These are phyloP conservation scores for Echinops telfairi DNA, from an alignment of 2,113 vertebrate species.

Conservation along the genomic window DNA sequence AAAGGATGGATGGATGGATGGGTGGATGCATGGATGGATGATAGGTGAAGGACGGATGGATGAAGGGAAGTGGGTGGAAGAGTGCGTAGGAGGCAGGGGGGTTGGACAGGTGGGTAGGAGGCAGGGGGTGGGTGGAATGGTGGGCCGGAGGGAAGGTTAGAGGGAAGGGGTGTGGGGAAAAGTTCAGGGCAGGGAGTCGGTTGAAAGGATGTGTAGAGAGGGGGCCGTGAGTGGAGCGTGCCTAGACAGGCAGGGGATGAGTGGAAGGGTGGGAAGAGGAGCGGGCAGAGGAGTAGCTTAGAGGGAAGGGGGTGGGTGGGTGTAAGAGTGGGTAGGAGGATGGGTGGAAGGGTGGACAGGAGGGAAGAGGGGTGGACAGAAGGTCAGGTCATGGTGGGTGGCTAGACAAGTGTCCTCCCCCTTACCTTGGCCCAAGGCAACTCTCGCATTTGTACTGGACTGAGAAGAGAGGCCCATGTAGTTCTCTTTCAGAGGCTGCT, in stretches of 20 bases:
- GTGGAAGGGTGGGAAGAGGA: no score
- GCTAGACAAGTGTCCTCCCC: not conserved
- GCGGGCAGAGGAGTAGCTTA: not conserved
- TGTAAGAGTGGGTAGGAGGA: not conserved
- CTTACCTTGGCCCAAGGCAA: not conserved
- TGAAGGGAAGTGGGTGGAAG: no score
- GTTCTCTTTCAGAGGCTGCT: not conserved
- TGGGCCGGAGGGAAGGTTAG: not conserved
- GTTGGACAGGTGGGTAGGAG: not conserved
- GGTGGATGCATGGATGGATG: not conserved
- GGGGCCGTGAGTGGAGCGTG: no score
- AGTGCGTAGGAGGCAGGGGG: not conserved
- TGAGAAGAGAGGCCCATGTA: not conserved
- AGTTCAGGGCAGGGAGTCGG: no score
- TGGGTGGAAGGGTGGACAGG: not conserved
- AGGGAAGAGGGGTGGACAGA: not conserved
- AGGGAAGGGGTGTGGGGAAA: no score
- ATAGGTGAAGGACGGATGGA: not conserved
- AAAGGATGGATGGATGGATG: not conserved
- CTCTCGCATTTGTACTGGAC: not conserved
- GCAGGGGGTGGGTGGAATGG: not conserved
- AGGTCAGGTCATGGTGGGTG: no score
- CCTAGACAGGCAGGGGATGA: no score
- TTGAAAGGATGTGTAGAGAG: no score
- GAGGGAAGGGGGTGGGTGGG: not conserved